Percentiles rank a stretch among this genome's conserved stretches.
phyloP scores from a whole-genome alignment of 2,797 vertebrate species.

The Spheniscus humboldti region DNA sequence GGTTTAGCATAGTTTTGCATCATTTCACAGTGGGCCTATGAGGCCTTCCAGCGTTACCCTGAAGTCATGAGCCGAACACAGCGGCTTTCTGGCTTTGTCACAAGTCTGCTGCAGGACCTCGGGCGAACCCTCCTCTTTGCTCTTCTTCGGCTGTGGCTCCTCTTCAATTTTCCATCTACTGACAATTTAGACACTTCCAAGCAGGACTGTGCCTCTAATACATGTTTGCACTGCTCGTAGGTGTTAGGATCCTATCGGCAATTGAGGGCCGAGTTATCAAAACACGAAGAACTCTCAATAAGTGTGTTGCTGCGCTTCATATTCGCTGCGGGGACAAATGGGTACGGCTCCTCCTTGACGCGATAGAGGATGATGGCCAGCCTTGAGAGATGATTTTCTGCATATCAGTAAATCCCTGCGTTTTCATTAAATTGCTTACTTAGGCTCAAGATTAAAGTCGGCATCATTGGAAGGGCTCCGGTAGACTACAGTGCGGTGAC shows the following conservation, averaged over 20 bases:
- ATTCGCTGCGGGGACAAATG: neutral
- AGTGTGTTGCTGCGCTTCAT: neutral
- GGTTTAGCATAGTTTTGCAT: neutral
- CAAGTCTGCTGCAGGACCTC: neutral
- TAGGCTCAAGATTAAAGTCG: neutral
- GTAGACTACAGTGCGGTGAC: neutral
- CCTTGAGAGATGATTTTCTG: neutral
- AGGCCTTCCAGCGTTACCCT: neutral
- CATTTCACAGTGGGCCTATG: neutral
- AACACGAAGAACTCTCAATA: neutral
- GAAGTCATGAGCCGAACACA: fast-evolving
- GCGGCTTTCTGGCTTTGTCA: neutral
- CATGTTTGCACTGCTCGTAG: fast-evolving
- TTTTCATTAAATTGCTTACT: neutral
- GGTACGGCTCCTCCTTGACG: neutral
- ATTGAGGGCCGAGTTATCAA: neutral
- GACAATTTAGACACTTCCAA: fast-evolving
- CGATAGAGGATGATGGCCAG: neutral
- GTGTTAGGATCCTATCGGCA: neutral
- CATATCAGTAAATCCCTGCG: neutral
- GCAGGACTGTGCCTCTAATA: neutral
- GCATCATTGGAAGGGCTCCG: neutral
- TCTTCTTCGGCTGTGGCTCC: neutral
- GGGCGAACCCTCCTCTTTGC: neutral
- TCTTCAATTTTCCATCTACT: neutral